A percentile compares a stretch with the other conserved stretches of the same genome.
Evolutionary conservation across 1,140 invertebrate genomes (phyloP).

Genomic region (Cydia fagiglandana): DNA sequence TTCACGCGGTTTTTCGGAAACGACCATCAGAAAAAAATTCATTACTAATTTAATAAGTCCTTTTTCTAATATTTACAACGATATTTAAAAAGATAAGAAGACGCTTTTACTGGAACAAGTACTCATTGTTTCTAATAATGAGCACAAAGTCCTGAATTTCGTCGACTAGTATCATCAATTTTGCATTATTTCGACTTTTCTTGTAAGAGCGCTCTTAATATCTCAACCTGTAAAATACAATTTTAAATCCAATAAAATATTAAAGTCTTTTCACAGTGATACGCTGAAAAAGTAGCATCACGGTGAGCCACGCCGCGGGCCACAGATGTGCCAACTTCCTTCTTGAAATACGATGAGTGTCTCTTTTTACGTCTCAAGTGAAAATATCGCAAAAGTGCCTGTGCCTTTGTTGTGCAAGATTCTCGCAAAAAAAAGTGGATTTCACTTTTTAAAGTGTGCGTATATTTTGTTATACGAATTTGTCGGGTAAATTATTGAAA

Average conservation of each 20-base stretch:
- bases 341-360: slow-evolving; percentile 5
- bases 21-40: no score
- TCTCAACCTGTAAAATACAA: background rate
- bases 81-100: no score
- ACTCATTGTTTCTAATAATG: no score
- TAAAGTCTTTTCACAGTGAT: background rate
- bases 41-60: no score
- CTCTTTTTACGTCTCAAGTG: slow-evolving; percentile 3
- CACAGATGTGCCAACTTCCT: slow-evolving; percentile 10
- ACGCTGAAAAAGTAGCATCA: background rate
- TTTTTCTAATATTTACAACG: no score
- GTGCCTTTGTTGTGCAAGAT: background rate
- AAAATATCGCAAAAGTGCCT: background rate
- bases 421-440: background rate
- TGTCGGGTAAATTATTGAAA: background rate
- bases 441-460: background rate
- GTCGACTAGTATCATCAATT: no score
- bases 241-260: background rate
- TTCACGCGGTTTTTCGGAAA: no score
- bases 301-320: background rate
- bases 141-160: no score
- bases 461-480: background rate
- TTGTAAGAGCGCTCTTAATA: no score
- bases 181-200: no score
- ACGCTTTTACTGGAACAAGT: no score